A percentile compares a stretch with the other conserved stretches of the same genome.
Conservation (phyloP, 2,888 invertebrate genomes). For the Arge pagana region DNA sequence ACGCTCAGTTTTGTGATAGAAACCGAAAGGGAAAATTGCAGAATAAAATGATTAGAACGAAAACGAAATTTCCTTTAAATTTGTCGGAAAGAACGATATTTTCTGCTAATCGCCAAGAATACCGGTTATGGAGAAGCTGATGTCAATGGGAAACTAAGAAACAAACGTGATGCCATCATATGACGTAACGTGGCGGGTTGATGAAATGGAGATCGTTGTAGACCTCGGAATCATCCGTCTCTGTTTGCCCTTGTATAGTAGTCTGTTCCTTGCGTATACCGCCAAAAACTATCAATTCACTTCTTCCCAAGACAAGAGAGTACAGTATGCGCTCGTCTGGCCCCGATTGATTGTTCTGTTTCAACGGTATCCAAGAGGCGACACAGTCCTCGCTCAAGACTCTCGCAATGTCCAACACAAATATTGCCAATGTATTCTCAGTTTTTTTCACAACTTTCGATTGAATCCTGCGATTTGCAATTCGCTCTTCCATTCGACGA, state of each 20-base stretch:
- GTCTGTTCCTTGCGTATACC: slow-evolving; percentile 84
- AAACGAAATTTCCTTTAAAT: no score
- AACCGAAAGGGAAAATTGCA: no score
- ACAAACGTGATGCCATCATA: no score
- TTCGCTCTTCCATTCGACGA: slow-evolving; percentile 68
- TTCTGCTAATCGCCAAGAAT: no score
- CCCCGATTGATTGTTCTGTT: slow-evolving; percentile 68
- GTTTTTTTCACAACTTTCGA: slow-evolving; percentile 64
- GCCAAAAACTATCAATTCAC: slow-evolving; percentile 95
- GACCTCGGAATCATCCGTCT: slow-evolving; percentile 51
- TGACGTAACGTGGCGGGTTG: slow-evolving; percentile 51
- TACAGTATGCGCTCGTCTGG: slow-evolving; percentile 92
- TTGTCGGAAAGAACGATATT: no score
- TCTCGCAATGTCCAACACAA: slow-evolving; percentile 82
- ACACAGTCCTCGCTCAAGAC: slow-evolving; percentile 67
- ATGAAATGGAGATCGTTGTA: slow-evolving; percentile 56
- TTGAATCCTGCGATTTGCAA: slow-evolving; percentile 53
- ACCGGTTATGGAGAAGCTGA: no score
- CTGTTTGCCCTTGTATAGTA: slow-evolving; percentile 59
- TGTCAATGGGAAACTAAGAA: no score
- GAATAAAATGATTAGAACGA: no score
- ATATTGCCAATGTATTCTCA: slow-evolving; percentile 77
- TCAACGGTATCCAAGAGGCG: slow-evolving; percentile 73
- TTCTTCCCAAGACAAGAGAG: slow-evolving; percentile 85
- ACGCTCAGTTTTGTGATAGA: no score